These are phyloP conservation scores for Eclectus roratus DNA, from an alignment of 2,113 vertebrate species.

Conservation along the genomic window DNA sequence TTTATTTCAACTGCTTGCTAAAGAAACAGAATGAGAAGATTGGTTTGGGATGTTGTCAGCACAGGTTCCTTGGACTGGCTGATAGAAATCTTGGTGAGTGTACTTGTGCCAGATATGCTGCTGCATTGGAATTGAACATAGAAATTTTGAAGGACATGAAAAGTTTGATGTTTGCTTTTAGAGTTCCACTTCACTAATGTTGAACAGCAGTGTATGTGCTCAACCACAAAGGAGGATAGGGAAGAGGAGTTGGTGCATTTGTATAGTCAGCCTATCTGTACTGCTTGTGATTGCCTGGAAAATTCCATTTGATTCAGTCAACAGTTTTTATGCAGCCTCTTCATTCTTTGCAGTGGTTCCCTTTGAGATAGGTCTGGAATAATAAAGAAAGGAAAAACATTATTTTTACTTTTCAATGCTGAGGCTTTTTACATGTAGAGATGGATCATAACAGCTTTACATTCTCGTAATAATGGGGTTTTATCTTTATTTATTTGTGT, in stretches of 20 bases:
- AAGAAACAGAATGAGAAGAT: not conserved
- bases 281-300: not conserved
- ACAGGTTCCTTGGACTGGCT: not conserved
- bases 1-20: not conserved
- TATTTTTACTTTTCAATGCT: not conserved
- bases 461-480: not conserved
- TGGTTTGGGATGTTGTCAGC: not conserved
- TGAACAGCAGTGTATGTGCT: not conserved
- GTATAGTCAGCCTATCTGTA: not conserved
- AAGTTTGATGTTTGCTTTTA: not conserved
- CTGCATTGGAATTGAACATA: accelerated
- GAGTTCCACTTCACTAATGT: not conserved
- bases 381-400: not conserved
- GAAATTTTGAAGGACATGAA: not conserved
- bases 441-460: not conserved
- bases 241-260: not conserved
- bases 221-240: not conserved
- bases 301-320: not conserved
- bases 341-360: not conserved
- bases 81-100: not conserved
- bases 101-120: not conserved
- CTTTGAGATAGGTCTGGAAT: slow-evolving; percentile 20
- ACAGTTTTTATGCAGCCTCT: not conserved
- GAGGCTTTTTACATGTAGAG: not conserved
- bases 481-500: not conserved